phyloP scores from a whole-genome alignment of 2,797 vertebrate genomes.

The Microhierax caerulescens region DNA sequence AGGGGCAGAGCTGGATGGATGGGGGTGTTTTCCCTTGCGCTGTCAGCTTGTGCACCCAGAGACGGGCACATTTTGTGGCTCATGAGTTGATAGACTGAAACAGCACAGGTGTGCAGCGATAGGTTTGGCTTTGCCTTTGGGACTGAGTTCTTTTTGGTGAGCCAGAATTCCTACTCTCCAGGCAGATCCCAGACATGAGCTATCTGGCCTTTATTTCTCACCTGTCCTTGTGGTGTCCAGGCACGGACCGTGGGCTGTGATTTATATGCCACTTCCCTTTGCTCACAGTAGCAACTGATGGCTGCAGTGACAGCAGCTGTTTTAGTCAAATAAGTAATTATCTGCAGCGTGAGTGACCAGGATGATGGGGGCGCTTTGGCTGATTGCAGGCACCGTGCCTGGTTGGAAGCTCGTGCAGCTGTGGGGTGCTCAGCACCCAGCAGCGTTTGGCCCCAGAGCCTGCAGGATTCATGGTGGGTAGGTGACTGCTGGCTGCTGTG shows the following conservation, averaged over 20 bases:
- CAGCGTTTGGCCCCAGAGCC: background rate
- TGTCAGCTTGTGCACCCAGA: background rate
- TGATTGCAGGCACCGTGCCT: background rate
- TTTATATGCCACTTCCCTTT: background rate
- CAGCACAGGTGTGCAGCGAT: background rate
- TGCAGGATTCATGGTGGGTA: background rate
- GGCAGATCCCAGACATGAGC: background rate
- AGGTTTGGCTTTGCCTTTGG: background rate
- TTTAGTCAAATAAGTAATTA: slow-evolving; percentile 43
- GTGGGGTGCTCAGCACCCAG: background rate
- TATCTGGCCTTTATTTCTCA: background rate
- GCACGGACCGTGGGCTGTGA: background rate
- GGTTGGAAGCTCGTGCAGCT: background rate
- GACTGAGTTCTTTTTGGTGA: background rate
- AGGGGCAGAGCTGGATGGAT: background rate
- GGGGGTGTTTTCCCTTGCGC: background rate
- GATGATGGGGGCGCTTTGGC: background rate
- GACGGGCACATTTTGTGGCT: accelerated
- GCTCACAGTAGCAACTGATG: background rate
- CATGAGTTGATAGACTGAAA: background rate
- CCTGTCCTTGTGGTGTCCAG: background rate
- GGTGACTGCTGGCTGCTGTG: background rate
- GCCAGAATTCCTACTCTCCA: background rate
- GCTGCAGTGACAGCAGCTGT: slow-evolving; percentile 11
- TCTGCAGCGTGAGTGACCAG: background rate